Evolutionary conservation across 2,888 invertebrate genomes (phyloP), one percentile per base, ranked within the genome.

Genomic region (Drosophila mimica): DNA sequence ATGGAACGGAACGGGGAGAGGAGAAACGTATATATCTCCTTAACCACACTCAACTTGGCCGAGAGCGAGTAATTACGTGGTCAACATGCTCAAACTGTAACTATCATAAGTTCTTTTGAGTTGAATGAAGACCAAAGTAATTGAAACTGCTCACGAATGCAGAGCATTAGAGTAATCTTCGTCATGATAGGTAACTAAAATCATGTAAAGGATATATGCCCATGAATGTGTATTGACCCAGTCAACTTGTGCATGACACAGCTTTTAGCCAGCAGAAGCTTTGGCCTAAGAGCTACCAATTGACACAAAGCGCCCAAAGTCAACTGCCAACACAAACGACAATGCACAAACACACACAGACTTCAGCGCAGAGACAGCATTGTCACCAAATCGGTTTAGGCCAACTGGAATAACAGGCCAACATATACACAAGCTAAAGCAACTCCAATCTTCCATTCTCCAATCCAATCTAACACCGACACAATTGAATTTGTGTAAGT

Each of bases 401-500:
- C 79, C 82, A 87, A 72, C 79, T 82, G 79, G 69, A 71, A 78
- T 83, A 84, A 78, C 79, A 74, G 49, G 2, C 28, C 49, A 61
- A 60, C 52, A 61, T 52, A 51, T 53, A 64, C 28, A 36, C 48
- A 60, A 60, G 48, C 38, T 48, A 62, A 79, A 66, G 49, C 34
- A 52, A 60, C 61, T 74, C n/a, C 60, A 63, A 74, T 63, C 59
- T 51, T 48, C 46, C 34, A 48, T 28, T 38, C 46, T 46, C 38
- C 56, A 61, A 69, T 73, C 77, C 78, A 70, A 72, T 64, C 70
- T 54, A 60, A 66, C 63, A 66, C 51, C 69, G 48, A 71, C 64
- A 80, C 70, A 81, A 87, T 83, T 87, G 82, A 87, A 79, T 83
- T 83, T 84, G 72, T 81, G 70, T 81, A 71, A 67, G 78, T 65